Evolutionary conservation across 2,113 vertebrate genomes (phyloP), one percentile per base, ranked within the genome.

Genomic region (Holacanthus passer): DNA sequence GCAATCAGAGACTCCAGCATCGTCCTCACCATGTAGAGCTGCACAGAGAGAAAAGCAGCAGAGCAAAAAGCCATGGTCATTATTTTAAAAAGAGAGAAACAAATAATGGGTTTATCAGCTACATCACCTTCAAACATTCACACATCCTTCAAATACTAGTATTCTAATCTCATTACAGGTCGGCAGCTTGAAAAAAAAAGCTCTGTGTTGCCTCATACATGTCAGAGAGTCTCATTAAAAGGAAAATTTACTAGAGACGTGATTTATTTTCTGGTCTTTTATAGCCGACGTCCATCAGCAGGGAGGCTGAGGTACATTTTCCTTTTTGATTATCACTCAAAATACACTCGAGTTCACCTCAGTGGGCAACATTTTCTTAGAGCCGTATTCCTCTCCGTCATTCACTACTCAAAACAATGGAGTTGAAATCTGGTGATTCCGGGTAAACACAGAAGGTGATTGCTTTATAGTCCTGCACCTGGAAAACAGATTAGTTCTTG

Each of bases 21-120:
- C 53, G 98, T 99, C 70, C 98, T 92, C 56, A 99, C 98, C 98
- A 99, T 99, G 93, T 99, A 99, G 48, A 99, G 95, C 98, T 99
- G 63, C 81, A 56, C 2, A 14, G 27, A 63, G 16, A 32, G 22
- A 39, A 27, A 58, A 45, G n/a, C 9, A 73, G 32, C 5, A 14
- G 14, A 45, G 43, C 14, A 41, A 41, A 41, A 41, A 9, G 8
- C n/a, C n/a, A 52, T 27, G 4, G 53, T 32, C n/a, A n/a, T 41
- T 0, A 48, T 4, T 27, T 1, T 1, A 48, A 2, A 14, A 4
- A 32, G 27, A 37, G 7, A 37, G 35, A 37, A 7, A 37, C 35
- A 37, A 29, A 45, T 19, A 13, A 48, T 50, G 58, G 20, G 48
- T 62, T 41, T 10, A 59, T 3, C 0, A 35, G 55, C 41, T 19